Percentiles rank a stretch among this genome's conserved stretches.
These are phyloP conservation scores for Oreochromis aureus DNA, from an alignment of 2,113 vertebrate species.

Conservation along the genomic window DNA sequence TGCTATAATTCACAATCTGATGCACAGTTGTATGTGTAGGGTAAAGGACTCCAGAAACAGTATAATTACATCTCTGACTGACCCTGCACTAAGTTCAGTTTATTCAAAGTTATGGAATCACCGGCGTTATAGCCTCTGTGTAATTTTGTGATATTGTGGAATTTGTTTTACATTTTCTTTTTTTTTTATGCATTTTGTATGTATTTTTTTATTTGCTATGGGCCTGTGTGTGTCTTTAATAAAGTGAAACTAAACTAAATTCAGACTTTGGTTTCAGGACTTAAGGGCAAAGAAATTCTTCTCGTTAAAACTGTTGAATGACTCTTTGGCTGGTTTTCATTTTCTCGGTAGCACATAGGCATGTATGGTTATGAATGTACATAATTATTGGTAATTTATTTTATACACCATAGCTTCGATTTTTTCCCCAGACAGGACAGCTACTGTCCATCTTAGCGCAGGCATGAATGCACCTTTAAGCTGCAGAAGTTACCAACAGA, in stretches of 20 bases:
- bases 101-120: not conserved
- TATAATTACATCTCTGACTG: not conserved
- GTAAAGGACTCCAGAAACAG: not conserved
- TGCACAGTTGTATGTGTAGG: not conserved
- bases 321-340: not conserved
- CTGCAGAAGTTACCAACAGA: not conserved
- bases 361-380: not conserved
- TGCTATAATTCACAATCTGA: not conserved
- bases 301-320: not conserved
- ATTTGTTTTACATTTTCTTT: not conserved
- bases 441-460: not conserved
- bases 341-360: not conserved
- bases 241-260: not conserved
- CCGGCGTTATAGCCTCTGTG: not conserved
- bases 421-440: not conserved
- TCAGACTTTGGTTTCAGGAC: not conserved
- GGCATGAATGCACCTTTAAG: not conserved
- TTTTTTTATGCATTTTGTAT: not conserved
- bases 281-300: not conserved
- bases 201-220: not conserved
- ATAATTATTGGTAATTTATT: not conserved
- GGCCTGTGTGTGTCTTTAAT: not conserved
- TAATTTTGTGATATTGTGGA: not conserved
- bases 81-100: not conserved
- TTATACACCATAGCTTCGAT: not conserved